These are phyloP conservation scores for Myocastor coypus DNA, from an alignment of 2,113 vertebrate genomes.

Conservation along the genomic window DNA sequence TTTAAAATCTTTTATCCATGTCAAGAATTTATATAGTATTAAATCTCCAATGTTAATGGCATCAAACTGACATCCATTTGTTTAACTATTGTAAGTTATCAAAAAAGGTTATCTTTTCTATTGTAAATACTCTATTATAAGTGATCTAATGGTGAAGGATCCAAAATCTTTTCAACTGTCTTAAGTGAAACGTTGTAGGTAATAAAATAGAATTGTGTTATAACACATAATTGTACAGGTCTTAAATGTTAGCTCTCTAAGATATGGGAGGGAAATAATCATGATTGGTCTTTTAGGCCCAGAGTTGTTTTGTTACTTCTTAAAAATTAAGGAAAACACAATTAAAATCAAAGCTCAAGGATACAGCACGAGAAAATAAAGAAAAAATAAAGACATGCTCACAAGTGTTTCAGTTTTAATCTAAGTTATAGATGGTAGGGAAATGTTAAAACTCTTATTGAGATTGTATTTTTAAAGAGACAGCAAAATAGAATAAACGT, in stretches of 20 bases:
- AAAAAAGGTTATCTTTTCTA: not conserved
- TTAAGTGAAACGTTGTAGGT: constrained; percentile 10
- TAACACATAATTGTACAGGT: not conserved
- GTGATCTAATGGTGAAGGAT: not conserved
- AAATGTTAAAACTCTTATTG: not conserved
- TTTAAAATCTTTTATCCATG: not conserved
- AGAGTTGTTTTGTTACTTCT: constrained; percentile 3
- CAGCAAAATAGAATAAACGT: not conserved
- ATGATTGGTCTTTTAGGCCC: not conserved
- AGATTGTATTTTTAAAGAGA: constrained; percentile 5
- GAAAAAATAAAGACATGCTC: not conserved
- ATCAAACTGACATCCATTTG: not conserved
- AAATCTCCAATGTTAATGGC: not conserved
- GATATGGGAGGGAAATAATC: not conserved
- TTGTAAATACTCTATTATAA: not conserved
- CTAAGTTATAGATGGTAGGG: not conserved
- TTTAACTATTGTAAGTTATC: constrained; percentile 39
- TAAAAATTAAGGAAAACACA: not conserved
- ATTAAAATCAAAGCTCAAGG: constrained; percentile 29
- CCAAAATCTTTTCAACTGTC: not conserved
- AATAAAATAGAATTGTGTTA: constrained; percentile 21
- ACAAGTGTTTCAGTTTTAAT: not conserved
- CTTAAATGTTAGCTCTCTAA: not conserved
- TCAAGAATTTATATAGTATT: constrained; percentile 63
- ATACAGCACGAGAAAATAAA: not conserved